Conservation (phyloP, 2,888 invertebrate species). For the Rhingia campestris region DNA sequence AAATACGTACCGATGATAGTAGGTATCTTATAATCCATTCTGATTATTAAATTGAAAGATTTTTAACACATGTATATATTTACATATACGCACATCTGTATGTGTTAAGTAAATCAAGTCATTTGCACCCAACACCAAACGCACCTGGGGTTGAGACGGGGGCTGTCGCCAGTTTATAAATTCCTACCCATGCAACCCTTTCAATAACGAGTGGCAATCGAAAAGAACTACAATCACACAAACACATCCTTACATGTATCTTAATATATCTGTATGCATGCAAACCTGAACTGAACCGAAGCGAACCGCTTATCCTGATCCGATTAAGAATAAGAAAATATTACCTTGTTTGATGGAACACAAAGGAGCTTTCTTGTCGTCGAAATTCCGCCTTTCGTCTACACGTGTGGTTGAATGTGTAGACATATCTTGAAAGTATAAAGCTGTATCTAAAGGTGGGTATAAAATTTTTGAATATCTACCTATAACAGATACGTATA, state of each 20-base stretch:
- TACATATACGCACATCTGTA: slow-evolving; percentile 32
- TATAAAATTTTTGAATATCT: slow-evolving; percentile 59
- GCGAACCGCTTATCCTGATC: slow-evolving; percentile 75
- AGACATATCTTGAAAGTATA: slow-evolving; percentile 11
- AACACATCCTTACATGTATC: slow-evolving; percentile 12
- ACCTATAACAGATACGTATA: not conserved
- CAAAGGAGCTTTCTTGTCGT: slow-evolving; percentile 48
- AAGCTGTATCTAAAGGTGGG: slow-evolving; percentile 39
- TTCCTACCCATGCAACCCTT: slow-evolving; percentile 39
- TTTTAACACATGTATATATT: slow-evolving; percentile 37
- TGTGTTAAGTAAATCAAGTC: slow-evolving; percentile 51
- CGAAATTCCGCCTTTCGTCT: slow-evolving; percentile 39
- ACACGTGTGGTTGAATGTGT: slow-evolving; percentile 14
- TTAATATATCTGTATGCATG: slow-evolving; percentile 24
- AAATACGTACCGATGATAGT: slow-evolving; percentile 2
- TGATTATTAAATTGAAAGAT: slow-evolving; percentile 49
- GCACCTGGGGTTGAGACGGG: slow-evolving; percentile 35
- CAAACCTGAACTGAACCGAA: slow-evolving; percentile 48
- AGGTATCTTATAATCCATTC: slow-evolving; percentile 46
- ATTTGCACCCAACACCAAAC: slow-evolving; percentile 38
- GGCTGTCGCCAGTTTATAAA: not conserved
- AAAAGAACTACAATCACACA: slow-evolving; percentile 25
- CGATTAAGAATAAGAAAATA: slow-evolving; percentile 75
- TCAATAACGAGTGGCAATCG: slow-evolving; percentile 19
- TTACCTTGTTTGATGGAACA: slow-evolving; percentile 18